Evolutionary conservation across 2,113 vertebrate species (phyloP).

Genomic region (Passer domesticus): DNA sequence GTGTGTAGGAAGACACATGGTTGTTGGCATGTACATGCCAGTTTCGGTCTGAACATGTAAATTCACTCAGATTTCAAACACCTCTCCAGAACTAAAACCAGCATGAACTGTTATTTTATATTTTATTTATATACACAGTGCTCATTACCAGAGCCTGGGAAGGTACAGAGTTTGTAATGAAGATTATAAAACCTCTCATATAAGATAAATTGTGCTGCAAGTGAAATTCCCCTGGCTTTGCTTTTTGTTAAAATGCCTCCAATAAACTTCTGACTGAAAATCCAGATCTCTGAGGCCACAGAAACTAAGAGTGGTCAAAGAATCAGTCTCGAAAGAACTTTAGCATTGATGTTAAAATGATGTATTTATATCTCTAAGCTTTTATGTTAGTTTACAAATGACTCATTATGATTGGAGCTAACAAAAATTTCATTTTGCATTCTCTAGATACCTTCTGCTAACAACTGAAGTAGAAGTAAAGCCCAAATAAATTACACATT

Average conservation of each 20-base stretch:
- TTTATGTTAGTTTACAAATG: not conserved
- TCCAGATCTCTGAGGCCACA: not conserved
- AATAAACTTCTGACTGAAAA: not conserved
- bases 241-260: not conserved
- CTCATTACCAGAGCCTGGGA: not conserved
- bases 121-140: fast-evolving
- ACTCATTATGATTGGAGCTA: not conserved
- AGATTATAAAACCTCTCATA: not conserved
- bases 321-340: not conserved
- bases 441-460: not conserved
- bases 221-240: not conserved
- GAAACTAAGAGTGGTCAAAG: not conserved
- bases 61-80: not conserved
- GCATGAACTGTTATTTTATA: not conserved
- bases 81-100: not conserved
- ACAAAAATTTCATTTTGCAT: not conserved
- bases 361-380: not conserved
- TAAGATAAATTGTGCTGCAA: not conserved
- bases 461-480: not conserved
- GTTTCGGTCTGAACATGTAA: not conserved
- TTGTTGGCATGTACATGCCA: fast-evolving
- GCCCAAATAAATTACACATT: not conserved
- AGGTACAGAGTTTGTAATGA: not conserved
- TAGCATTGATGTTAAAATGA: not conserved
- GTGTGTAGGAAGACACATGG: not conserved